Evolutionary conservation across 2,888 invertebrate genomes (phyloP).

Genomic region (Nephrotoma guestfalica): DNA sequence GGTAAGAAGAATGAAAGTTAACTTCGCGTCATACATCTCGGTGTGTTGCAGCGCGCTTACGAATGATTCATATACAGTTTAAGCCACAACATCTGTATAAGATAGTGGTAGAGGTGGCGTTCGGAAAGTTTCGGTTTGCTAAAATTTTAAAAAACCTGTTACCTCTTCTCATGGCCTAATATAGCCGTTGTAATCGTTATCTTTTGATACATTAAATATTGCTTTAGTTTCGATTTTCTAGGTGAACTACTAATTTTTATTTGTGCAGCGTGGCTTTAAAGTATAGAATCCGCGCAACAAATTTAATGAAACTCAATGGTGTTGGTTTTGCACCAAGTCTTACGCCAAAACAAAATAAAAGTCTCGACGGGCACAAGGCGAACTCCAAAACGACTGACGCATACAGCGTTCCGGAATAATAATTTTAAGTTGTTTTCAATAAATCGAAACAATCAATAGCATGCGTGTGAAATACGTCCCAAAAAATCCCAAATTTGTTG

Average conservation of each 20-base stretch:
- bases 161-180: background rate
- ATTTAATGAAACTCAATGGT: too few species aligned
- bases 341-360: too few species aligned
- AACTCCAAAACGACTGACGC: too few species aligned
- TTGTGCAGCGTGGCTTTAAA: background rate
- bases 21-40: background rate
- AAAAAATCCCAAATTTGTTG: too few species aligned
- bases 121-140: background rate
- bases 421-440: too few species aligned
- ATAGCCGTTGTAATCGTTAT: background rate
- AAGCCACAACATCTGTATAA: background rate
- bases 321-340: too few species aligned
- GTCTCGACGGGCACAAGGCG: too few species aligned
- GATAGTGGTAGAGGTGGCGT: background rate
- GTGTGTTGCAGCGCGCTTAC: background rate
- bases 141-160: background rate
- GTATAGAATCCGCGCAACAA: background rate
- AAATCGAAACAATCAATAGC: too few species aligned
- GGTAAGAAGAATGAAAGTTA: background rate
- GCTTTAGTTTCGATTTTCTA: background rate
- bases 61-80: background rate
- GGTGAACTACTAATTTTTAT: background rate
- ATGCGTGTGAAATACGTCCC: too few species aligned
- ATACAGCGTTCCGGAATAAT: too few species aligned
- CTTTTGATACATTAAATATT: background rate